phyloP scores from a whole-genome alignment of 2,797 vertebrate species.

The Malurus splendens region DNA sequence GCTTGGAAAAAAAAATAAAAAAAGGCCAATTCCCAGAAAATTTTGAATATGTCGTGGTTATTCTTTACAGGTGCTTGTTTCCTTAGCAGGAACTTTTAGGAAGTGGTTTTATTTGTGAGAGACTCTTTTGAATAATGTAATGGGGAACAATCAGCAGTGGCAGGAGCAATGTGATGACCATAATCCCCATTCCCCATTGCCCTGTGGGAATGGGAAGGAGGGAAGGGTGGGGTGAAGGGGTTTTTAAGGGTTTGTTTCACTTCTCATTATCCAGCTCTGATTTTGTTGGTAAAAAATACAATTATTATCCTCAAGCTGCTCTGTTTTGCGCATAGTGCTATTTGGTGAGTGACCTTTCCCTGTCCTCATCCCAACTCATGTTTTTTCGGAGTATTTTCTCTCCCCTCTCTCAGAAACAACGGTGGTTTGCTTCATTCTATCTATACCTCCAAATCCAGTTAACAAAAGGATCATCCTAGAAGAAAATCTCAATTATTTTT shows the following conservation, averaged over 20 bases:
- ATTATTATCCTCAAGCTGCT: not conserved
- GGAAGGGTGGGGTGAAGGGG: fast-evolving
- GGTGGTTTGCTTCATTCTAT: not conserved
- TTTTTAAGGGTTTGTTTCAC: not conserved
- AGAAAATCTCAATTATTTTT: not conserved
- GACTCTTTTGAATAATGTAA: not conserved
- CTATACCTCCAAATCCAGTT: not conserved
- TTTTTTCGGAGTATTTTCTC: not conserved
- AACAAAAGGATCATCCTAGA: not conserved
- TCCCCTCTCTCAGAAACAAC: not conserved
- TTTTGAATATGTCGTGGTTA: not conserved
- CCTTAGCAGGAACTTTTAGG: not conserved
- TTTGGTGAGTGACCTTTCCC: not conserved
- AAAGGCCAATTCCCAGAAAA: not conserved
- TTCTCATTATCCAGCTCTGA: not conserved
- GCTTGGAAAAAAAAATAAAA: not conserved
- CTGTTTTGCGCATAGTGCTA: not conserved
- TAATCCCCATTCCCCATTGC: fast-evolving
- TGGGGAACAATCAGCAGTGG: not conserved
- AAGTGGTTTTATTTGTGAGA: not conserved
- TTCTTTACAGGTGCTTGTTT: not conserved
- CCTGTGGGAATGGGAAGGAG: not conserved
- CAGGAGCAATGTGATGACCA: fast-evolving
- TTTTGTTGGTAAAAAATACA: not conserved
- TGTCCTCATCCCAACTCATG: not conserved